Evolutionary conservation across 2,113 vertebrate species (phyloP), one percentile per base, ranked within the genome.

Genomic region (Cyphomyrus discorhynchus): DNA sequence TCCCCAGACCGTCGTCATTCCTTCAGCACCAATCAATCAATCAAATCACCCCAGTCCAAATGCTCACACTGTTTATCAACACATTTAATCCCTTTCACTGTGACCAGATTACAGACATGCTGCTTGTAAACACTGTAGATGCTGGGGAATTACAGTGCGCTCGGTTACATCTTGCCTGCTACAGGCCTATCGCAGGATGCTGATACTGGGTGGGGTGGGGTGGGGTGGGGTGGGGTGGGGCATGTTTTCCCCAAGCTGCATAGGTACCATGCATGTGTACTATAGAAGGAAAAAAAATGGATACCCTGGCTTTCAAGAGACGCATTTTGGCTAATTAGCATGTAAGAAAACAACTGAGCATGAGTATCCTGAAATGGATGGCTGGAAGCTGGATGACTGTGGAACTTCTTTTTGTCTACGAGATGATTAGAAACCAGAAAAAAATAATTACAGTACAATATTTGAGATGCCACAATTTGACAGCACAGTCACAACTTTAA

Each of bases 21-120:
- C 87, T 66, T 66, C 49, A 84, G 47, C 85, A 87, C 85, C 85
- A 87, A 87, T 87, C 85, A 53, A 87, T 87, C 13, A 53, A 87
- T 53, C 85, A 52, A 53, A 52, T 84, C 82, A 45, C 85, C 47
- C 49, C 85, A 15, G 11, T 27, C 85, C 85, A 86, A 86, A 86
- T 46, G 47, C 83, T 50, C 83, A 31, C 24, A 31, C 70, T 39
- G 88, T 82, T 80, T 82, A 82, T 39, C 88, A 89, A 80, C 27
- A 77, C 70, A 50, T 53, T 31, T 17, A 62, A 89, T 52, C 66
- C 88, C 66, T 77, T 31, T 80, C 70, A 74, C 46, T 70, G 45
- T 80, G 66, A 39, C 70, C 31, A 80, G 47, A 35, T 89, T 35
- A 89, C 70, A 80, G 70, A 83, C 47, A 42, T 74, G 35, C 88